Conservation (phyloP, 2,888 invertebrate species). For the Marronus borbonicus region DNA sequence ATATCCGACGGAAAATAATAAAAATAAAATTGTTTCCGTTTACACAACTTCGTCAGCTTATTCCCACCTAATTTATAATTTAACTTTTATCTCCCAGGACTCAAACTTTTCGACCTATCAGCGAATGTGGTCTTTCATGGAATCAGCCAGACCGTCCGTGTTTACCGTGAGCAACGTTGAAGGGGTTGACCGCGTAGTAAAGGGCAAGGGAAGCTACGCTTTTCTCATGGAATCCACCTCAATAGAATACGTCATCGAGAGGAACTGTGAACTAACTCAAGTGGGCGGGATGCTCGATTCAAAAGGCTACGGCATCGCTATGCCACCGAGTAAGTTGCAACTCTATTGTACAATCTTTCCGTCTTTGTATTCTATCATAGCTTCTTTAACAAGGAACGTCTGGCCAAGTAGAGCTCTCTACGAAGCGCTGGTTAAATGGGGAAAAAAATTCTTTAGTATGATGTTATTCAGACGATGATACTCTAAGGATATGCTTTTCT, state of each 20-base stretch:
- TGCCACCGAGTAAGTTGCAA: slow-evolving; percentile 85
- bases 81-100: slow-evolving; percentile 74
- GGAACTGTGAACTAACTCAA: slow-evolving; percentile 92
- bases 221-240: slow-evolving; percentile 98
- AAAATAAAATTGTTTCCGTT: too few relatives aligned
- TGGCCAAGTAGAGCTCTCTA: too few relatives aligned
- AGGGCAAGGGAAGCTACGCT: slow-evolving; percentile 91
- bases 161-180: slow-evolving; percentile 90
- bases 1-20: too few relatives aligned
- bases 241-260: slow-evolving; percentile 94
- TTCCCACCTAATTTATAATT: too few relatives aligned
- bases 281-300: slow-evolving; percentile 94
- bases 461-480: too few relatives aligned
- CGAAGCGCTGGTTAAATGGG: neutral
- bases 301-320: slow-evolving; percentile 96
- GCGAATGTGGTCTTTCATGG: slow-evolving; percentile 97
- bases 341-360: slow-evolving; percentile 11
- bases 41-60: too few relatives aligned
- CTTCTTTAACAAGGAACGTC: neutral
- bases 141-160: slow-evolving; percentile 88
- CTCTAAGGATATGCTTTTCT: too few relatives aligned
- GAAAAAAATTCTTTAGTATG: neutral
- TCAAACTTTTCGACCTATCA: slow-evolving; percentile 95
- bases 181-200: slow-evolving; percentile 91
- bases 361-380: neutral